Percentiles rank a stretch among this genome's conserved stretches.
Evolutionary conservation across 1,140 invertebrate species (phyloP).

Genomic region (Onthophagus taurus): DNA sequence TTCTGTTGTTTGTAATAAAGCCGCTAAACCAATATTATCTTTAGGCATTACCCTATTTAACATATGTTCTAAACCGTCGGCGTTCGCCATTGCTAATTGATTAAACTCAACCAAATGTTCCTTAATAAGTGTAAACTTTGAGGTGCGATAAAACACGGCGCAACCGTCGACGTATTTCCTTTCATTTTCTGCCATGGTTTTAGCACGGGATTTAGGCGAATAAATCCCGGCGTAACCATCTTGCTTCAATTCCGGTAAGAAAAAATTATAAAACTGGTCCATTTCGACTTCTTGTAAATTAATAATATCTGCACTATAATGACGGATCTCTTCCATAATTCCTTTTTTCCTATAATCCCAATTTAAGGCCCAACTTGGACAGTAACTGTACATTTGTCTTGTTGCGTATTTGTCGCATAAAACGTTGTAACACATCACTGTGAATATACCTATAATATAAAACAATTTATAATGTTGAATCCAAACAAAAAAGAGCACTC

Average conservation of each 20-base stretch:
- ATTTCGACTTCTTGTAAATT: slow-evolving; percentile 98
- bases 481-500: too few species aligned
- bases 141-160: slow-evolving; percentile 92
- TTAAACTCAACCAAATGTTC: slow-evolving; percentile 97
- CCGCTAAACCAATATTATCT: slow-evolving; percentile 97
- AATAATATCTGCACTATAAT: slow-evolving; percentile 97
- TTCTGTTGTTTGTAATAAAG: slow-evolving; percentile 87
- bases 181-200: slow-evolving; percentile 96
- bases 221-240: slow-evolving; percentile 98
- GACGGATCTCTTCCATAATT: slow-evolving; percentile 93
- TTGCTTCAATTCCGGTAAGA: slow-evolving; percentile 85
- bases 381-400: slow-evolving; percentile 94
- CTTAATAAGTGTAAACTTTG: slow-evolving; percentile 92
- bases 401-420: slow-evolving; percentile 99
- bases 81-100: slow-evolving; percentile 96
- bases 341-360: slow-evolving; percentile 98
- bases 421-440: slow-evolving; percentile 99
- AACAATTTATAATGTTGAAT: too few species aligned
- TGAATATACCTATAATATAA: slow-evolving; percentile 88
- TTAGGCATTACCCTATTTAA: slow-evolving; percentile 99
- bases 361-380: slow-evolving; percentile 91
- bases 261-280: slow-evolving; percentile 97
- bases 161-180: slow-evolving; percentile 98
- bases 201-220: slow-evolving; percentile 95
- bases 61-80: slow-evolving; percentile 97